Conservation (phyloP, 1,140 invertebrate genomes). For the Heliconius nattereri region DNA sequence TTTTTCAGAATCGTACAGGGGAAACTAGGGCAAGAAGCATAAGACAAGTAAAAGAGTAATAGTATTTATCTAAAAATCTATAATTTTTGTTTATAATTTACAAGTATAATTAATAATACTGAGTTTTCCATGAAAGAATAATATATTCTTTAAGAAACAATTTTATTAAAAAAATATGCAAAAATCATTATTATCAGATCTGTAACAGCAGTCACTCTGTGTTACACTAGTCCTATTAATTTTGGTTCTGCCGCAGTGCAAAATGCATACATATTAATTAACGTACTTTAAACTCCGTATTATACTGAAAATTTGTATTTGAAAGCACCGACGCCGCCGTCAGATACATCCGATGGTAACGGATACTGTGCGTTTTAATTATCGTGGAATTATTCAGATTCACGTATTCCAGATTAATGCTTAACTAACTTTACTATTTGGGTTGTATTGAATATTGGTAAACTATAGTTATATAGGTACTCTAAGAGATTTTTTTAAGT, state of each 20-base stretch:
- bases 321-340: background rate
- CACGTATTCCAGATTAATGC: background rate
- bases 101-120: no score
- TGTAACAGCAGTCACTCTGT: background rate
- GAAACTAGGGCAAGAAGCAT: no score
- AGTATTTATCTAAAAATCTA: no score
- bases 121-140: no score
- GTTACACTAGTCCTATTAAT: background rate
- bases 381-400: conserved; percentile 10
- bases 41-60: no score
- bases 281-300: conserved; percentile 7
- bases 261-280: conserved; percentile 13
- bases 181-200: background rate
- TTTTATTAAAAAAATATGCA: no score
- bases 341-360: background rate
- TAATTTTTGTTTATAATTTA: no score
- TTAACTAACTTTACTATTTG: conserved; percentile 4
- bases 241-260: background rate
- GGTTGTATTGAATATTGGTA: background rate
- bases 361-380: conserved; percentile 12
- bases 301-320: conserved; percentile 1
- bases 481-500: background rate
- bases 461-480: background rate
- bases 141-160: no score
- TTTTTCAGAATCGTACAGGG: no score